These are phyloP conservation scores for Rhopalosiphum nymphaeae DNA, from an alignment of 2,888 invertebrate genomes.

Conservation along the genomic window DNA sequence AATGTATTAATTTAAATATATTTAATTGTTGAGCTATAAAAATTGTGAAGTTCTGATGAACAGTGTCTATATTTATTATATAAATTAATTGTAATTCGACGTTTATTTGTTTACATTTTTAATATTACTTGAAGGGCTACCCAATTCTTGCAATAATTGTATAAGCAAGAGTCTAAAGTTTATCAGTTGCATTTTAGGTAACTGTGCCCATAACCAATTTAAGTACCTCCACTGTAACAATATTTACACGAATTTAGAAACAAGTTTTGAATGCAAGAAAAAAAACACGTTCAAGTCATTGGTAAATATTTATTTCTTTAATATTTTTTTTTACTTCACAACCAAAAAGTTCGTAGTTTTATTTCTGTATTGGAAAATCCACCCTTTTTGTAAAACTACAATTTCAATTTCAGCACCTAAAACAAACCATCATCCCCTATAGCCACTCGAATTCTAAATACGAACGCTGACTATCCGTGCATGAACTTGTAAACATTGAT, in stretches of 20 bases:
- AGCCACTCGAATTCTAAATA: conserved; percentile 53
- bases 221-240: conserved; percentile 44
- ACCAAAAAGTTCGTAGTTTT: conserved; percentile 50
- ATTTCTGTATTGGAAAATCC: conserved; percentile 43
- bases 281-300: conserved; percentile 53
- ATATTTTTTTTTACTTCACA: conserved; percentile 33
- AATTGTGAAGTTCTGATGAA: not conserved
- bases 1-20: not conserved
- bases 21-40: not conserved
- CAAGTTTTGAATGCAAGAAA: conserved; percentile 30
- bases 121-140: not conserved
- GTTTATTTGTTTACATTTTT: not conserved
- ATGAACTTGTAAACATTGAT: conserved; percentile 65
- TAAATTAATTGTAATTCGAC: not conserved
- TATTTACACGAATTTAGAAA: conserved; percentile 46
- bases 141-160: not conserved
- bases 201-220: not conserved
- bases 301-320: conserved; percentile 57
- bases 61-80: not conserved
- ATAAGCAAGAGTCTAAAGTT: not conserved
- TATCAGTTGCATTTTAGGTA: not conserved
- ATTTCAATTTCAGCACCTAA: conserved; percentile 63
- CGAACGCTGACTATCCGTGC: conserved; percentile 61
- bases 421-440: conserved; percentile 56
- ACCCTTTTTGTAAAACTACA: conserved; percentile 46